Evolutionary conservation across 2,888 invertebrate genomes (phyloP), one percentile per base, ranked within the genome.

Genomic region (Chrysomela aeneicollis): DNA sequence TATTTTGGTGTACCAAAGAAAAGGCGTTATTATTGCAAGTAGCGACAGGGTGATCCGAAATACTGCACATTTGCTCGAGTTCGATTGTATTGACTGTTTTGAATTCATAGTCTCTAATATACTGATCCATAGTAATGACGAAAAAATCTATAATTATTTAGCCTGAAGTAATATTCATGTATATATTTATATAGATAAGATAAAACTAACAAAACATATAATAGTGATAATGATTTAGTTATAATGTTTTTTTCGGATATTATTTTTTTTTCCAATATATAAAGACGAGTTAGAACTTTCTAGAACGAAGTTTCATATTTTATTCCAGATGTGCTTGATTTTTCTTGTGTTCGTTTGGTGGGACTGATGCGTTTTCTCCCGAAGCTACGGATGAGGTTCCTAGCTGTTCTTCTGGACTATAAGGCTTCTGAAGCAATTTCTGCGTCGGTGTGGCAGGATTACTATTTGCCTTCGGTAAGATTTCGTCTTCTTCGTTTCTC

Each of bases 71-170:
- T 37, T 37, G 54, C 26, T 54, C 54, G 9, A 54, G 21, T 61
- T 61, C 54, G 30, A 52, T 26, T 53, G 32, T 61, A 51, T 59
- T 59, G 54, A 54, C 42, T 37, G 6, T 54, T 51, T 59, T 37
- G 26, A 59, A 30, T 32, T 54, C 54, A 47, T 54, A 54, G 52
- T 61, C 52, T 26, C 52, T 37, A 9, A 60, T 60, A 22, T 60
- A 60, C 22, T 52, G 52, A 42, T 60, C 60, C 59, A 59, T 59
- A 46, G 19, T 30, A 18, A 5, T 52, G n/a, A 52, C 18, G 18
- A n/a, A 3, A 52, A 52, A 12, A 52, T 52, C 26, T 52, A 22
- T n/a, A 21, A 52, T n/a, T 52, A 18, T 17, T 10, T 47, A 47
- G 47, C 17, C 3, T 47, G 10, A 47, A 47, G 10, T 17, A 47